These are phyloP conservation scores for Vanacampus margaritifer DNA, from an alignment of 2,113 vertebrate species.

Conservation along the genomic window DNA sequence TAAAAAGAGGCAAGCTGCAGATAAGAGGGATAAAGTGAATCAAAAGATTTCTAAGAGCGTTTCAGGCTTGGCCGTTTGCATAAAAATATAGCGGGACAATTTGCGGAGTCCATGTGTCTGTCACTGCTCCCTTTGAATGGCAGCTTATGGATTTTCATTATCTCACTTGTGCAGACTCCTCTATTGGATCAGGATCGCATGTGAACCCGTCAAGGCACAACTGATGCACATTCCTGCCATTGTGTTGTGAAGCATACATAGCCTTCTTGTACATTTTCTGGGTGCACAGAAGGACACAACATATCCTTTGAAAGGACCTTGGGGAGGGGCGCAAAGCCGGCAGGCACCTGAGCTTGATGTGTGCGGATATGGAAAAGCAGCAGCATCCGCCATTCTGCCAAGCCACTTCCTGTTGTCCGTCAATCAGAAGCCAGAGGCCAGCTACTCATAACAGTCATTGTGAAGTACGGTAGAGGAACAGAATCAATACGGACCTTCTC, in stretches of 20 bases:
- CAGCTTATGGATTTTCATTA: constrained; percentile 48
- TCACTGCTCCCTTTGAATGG: constrained; percentile 40
- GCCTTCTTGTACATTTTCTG: background rate
- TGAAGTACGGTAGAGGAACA: too few species aligned
- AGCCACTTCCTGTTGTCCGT: constrained; percentile 11
- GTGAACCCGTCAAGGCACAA: constrained; percentile 34
- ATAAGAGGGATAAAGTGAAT: constrained; percentile 19
- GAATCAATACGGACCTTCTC: too few species aligned
- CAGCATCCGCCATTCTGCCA: constrained; percentile 27
- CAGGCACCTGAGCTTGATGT: constrained; percentile 52
- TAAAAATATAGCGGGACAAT: constrained; percentile 50
- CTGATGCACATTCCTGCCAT: background rate
- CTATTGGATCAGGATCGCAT: constrained; percentile 48
- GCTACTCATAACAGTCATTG: background rate
- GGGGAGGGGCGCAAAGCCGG: constrained; percentile 44
- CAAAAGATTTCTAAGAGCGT: constrained; percentile 30
- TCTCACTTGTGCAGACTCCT: constrained; percentile 51
- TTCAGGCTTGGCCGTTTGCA: constrained; percentile 27
- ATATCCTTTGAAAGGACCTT: constrained; percentile 63
- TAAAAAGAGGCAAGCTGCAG: constrained; percentile 16
- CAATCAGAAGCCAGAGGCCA: constrained; percentile 34
- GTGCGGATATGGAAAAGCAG: constrained; percentile 38
- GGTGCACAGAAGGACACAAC: constrained; percentile 49
- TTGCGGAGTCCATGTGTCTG: constrained; percentile 30
- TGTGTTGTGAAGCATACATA: background rate